These are phyloP conservation scores for Pyrgilauda ruficollis DNA, from an alignment of 2,113 vertebrate genomes.

Conservation along the genomic window DNA sequence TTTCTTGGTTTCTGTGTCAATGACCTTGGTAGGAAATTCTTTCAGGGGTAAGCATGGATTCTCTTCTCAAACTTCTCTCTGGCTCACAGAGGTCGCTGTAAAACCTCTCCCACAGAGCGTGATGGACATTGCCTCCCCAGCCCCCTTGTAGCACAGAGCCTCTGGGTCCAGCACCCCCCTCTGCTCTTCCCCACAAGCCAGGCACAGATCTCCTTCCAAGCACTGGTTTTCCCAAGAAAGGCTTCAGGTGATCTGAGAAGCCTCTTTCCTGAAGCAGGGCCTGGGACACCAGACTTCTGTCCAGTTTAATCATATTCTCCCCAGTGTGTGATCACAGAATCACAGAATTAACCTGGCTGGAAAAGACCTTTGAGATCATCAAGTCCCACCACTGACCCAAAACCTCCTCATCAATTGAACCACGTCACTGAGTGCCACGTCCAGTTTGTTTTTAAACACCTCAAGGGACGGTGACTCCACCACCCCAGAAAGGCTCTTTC, in stretches of 20 bases:
- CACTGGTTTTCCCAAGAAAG: not conserved
- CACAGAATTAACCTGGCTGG: not conserved
- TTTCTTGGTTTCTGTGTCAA: too few species aligned
- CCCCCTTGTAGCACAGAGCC: accelerated
- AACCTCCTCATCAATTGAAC: not conserved
- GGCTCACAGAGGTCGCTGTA: too few species aligned
- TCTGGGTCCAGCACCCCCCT: not conserved
- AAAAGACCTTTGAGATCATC: not conserved
- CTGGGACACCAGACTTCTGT: not conserved
- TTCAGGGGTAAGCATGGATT: too few species aligned
- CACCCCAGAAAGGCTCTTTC: not conserved
- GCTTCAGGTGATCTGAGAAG: not conserved
- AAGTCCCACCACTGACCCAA: not conserved
- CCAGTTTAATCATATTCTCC: not conserved
- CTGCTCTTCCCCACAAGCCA: not conserved
- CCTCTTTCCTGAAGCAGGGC: not conserved
- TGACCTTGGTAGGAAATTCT: too few species aligned
- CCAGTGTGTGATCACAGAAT: not conserved
- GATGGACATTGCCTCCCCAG: accelerated
- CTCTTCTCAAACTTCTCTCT: too few species aligned
- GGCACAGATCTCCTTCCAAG: not conserved
- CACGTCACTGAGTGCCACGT: too few species aligned
- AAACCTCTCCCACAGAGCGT: too few species aligned
- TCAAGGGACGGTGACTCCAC: not conserved
- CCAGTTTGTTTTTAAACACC: too few species aligned